Percentiles rank a stretch among this genome's conserved stretches.
Conservation (phyloP, 2,113 vertebrate species). For the Anser brachyrhynchus region DNA sequence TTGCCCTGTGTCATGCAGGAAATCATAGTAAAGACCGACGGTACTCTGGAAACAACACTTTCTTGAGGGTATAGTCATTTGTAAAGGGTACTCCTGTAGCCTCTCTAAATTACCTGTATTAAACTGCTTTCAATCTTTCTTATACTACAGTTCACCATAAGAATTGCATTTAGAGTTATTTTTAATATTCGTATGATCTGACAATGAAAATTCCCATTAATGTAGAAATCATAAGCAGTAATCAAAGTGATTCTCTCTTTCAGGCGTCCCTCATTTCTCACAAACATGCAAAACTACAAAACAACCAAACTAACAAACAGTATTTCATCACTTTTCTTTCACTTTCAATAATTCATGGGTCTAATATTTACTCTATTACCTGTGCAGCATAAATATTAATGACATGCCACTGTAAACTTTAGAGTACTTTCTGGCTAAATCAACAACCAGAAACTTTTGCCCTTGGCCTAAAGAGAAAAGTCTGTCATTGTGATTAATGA, state of each 20-base stretch:
- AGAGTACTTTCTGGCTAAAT: conserved; percentile 81
- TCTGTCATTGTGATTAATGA: conserved; percentile 88
- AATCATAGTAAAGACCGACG: not conserved
- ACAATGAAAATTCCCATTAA: conserved; percentile 38
- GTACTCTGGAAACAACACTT: not conserved
- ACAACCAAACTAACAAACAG: conserved; percentile 82
- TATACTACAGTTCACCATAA: conserved; percentile 27
- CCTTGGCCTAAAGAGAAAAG: conserved; percentile 86
- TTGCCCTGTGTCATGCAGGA: not conserved
- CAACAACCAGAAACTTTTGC: conserved; percentile 81
- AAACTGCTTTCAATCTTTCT: not conserved
- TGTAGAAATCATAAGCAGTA: not conserved
- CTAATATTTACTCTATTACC: conserved; percentile 96
- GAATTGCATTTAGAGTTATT: not conserved
- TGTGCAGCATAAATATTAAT: conserved; percentile 94
- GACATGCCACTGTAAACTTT: conserved; percentile 63
- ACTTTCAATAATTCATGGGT: conserved; percentile 91
- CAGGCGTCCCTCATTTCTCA: conserved; percentile 38
- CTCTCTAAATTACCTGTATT: not conserved
- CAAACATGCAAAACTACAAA: conserved; percentile 63
- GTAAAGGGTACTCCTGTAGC: not conserved
- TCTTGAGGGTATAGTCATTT: not conserved
- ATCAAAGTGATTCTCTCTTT: conserved; percentile 31
- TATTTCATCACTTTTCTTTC: conserved; percentile 87
- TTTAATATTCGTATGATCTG: conserved; percentile 50